Conservation (phyloP, 2,113 vertebrate species). For the Pogonocichla stellata region DNA sequence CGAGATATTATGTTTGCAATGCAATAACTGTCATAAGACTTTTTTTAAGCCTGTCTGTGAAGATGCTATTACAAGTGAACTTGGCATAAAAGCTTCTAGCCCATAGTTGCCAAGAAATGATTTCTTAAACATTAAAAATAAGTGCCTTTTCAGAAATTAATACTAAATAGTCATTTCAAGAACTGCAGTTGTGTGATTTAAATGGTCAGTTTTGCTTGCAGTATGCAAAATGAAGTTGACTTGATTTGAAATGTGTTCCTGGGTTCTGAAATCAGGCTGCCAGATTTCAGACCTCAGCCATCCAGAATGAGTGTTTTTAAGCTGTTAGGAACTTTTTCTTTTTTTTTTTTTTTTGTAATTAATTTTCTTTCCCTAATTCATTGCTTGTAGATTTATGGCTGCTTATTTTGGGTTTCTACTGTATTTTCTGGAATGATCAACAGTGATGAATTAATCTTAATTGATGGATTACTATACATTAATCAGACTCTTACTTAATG, state of each 20-base stretch:
- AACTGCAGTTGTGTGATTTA: neutral
- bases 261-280: neutral
- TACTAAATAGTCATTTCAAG: neutral
- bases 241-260: neutral
- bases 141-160: neutral
- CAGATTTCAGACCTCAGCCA: neutral
- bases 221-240: neutral
- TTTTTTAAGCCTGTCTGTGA: neutral
- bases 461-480: conserved; percentile 13
- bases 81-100: neutral
- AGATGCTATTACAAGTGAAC: neutral
- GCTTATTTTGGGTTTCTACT: neutral
- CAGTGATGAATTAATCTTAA: neutral
- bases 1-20: neutral
- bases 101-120: neutral
- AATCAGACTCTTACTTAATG: neutral
- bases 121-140: neutral
- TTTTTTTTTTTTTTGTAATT: neutral
- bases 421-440: neutral
- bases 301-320: neutral
- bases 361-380: neutral
- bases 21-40: neutral
- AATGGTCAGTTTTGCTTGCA: neutral
- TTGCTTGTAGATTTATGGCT: neutral
- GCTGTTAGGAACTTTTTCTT: neutral